Percentiles rank a stretch among this genome's conserved stretches.
These are phyloP conservation scores for Sinocyclocheilus anophthalmus DNA, from an alignment of 2,113 vertebrate species.

Conservation along the genomic window DNA sequence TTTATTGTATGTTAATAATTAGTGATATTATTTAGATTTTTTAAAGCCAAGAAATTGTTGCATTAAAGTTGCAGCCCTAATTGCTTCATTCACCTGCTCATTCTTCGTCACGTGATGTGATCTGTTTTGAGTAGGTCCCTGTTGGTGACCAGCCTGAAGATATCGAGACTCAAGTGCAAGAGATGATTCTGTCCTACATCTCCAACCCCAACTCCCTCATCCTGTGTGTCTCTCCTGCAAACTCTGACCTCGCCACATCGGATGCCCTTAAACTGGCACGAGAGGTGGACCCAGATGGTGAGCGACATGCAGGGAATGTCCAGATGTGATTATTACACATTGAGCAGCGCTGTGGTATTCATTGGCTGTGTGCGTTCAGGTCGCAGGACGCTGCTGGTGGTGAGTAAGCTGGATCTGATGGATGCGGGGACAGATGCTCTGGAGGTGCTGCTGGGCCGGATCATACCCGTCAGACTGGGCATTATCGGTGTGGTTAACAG, in stretches of 20 bases:
- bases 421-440: slow-evolving; percentile 81
- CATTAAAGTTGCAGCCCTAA: background rate
- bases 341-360: background rate
- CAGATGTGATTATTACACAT: background rate
- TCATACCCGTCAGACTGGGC: slow-evolving; percentile 81
- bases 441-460: slow-evolving; percentile 81
- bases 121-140: slow-evolving; percentile 69
- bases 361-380: slow-evolving; percentile 64
- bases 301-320: slow-evolving; percentile 41
- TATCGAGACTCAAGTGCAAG: slow-evolving; percentile 78
- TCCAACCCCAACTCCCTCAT: slow-evolving; percentile 81
- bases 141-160: slow-evolving; percentile 82
- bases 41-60: background rate
- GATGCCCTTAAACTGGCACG: slow-evolving; percentile 80
- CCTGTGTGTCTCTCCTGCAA: slow-evolving; percentile 79
- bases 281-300: slow-evolving; percentile 81
- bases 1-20: no score
- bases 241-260: slow-evolving; percentile 81
- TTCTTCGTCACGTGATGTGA: background rate
- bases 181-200: slow-evolving; percentile 80
- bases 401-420: slow-evolving; percentile 84
- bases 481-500: slow-evolving; percentile 84
- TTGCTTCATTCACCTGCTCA: background rate
- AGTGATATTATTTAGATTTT: background rate
- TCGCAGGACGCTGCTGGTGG: slow-evolving; percentile 78